Evolutionary conservation across 2,888 invertebrate genomes (phyloP), one percentile per base, ranked within the genome.

Genomic region (Imbricaverruca yamaguchii): DNA sequence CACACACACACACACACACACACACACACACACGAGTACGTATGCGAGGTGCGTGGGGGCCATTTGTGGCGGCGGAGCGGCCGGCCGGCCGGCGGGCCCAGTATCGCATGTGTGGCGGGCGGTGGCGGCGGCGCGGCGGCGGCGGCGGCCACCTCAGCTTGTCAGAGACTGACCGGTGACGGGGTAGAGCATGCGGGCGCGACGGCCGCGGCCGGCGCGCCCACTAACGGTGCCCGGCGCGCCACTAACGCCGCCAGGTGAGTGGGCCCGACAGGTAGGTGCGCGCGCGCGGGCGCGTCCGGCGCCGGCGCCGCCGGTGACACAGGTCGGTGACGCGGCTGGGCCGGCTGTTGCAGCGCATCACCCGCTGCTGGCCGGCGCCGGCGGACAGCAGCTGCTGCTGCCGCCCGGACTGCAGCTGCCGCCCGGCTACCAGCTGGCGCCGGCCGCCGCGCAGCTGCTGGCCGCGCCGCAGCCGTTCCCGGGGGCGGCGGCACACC

Each of bases 171-270:
- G 39, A 39, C 39, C 39, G 39, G 39, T 39, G 39, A 39, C 39
- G 39, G 39, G 39, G 39, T 39, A 39, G 39, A 39, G 39, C 39
- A 39, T 39, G 39, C 39, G 39, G 39, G 39, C 39, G 39, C 39
- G 39, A 4, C 39, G 39, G 39, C 2, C 39, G 39, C 39, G 39
- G 39, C 2, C 39, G 39, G 2, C 39, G 39, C 39, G 39, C 39
- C 39, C 39, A 69, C 69, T 69, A 69, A 69, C 69, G 39, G 25
- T 18, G 25, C 15, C 25, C 69, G 67, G 69, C 69, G 69, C 69
- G 39, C 25, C 67, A 25, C 15, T 39, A n/a, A 11, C 65, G 65
- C 23, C 9, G 65, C 39, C 25, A 69, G 69, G 67, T 67, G 67
- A 67, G 67, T 67, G 67, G n/a, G 63, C 21, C 39, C 39, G 39